phyloP scores from a whole-genome alignment of 2,113 vertebrate genomes.

The Burhinus oedicnemus region DNA sequence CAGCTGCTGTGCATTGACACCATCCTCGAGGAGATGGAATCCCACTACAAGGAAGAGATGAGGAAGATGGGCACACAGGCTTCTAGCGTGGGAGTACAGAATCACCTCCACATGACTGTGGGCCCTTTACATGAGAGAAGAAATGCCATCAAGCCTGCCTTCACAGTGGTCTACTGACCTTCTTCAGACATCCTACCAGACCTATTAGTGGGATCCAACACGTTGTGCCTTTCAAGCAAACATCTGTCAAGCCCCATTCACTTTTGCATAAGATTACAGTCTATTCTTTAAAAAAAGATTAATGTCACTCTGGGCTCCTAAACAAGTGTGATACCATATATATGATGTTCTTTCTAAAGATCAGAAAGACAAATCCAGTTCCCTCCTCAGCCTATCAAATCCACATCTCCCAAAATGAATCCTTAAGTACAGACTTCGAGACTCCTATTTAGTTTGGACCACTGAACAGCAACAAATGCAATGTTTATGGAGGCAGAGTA shows the following conservation, averaged over 20 bases:
- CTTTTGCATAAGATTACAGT: not conserved
- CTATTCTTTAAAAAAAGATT: not conserved
- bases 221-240: not conserved
- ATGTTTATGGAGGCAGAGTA: accelerated
- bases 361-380: not conserved
- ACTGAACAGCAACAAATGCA: not conserved
- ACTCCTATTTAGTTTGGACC: not conserved
- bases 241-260: not conserved
- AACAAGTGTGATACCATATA: not conserved
- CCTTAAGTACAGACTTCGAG: not conserved
- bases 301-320: not conserved
- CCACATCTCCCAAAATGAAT: not conserved
- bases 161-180: not conserved
- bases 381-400: not conserved
- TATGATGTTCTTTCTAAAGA: not conserved
- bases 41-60: not conserved
- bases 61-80: accelerated
- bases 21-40: not conserved
- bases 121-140: not conserved
- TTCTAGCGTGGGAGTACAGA: not conserved
- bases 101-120: not conserved
- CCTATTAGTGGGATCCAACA: not conserved
- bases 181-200: not conserved
- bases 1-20: not conserved
- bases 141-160: accelerated